Evolutionary conservation across 2,888 invertebrate genomes (phyloP), one percentile per base, ranked within the genome.

Genomic region (Chromoteleia sp.): DNA sequence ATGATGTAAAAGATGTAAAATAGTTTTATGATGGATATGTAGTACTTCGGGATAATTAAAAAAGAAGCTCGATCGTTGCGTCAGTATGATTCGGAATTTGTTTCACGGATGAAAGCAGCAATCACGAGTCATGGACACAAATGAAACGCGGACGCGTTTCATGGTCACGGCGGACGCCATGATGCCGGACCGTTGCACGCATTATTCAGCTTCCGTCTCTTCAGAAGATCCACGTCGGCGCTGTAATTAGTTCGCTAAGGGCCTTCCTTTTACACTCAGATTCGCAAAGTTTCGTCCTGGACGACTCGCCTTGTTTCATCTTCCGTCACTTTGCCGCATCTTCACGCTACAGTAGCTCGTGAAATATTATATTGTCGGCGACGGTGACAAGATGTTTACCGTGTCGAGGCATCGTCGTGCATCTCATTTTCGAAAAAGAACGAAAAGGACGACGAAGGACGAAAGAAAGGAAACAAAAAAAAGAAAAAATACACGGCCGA

Each of bases 331-430:
- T 78, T 71, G 70, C 73, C 78, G 33, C 76, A 58, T 71, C 83
- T 74, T 75, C 68, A 71, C 74, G 61, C 80, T 74, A 56, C 83
- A 71, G 76, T 71, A 71, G 81, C 78, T 68, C 61, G 54, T 82
- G 83, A 83, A 83, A 85, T 85, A 84, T 84, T 82, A 81, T 78
- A 85, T 76, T 67, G 82, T 81, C 76, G 74, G 36, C 54, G 68
- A 79, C 79, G 83, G 79, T 82, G 84, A 85, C 84, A 83, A 84
- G 82, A 80, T 84, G 85, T 84, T 84, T 81, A 82, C 79, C 79
- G 61, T 79, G 83, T 82, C 67, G 61, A 56, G 75, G 56, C 71
- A 68, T 76, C 80, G 74, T 71, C 78, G 50, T 76, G 61, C 67
- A 61, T 85, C 73, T 79, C 41, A 25, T 45, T 45, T 52, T 43